Conservation (phyloP, 1,140 invertebrate genomes). For the Trichonephila clavata region DNA sequence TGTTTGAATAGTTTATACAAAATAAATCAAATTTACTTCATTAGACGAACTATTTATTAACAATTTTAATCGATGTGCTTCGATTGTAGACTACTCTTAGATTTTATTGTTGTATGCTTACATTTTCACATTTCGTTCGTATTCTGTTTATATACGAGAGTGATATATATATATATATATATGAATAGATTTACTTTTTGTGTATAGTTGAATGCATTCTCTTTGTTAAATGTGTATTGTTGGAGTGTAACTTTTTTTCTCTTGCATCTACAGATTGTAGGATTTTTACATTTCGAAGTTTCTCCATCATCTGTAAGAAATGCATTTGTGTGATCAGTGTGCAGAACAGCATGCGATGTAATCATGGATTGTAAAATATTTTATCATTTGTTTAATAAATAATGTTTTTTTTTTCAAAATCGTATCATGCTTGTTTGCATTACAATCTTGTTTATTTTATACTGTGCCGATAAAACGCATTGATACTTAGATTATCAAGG, state of each 20-base stretch:
- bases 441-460: too few species aligned
- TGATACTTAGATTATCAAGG: too few species aligned
- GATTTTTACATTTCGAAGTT: conserved; percentile 35
- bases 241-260: conserved; percentile 12
- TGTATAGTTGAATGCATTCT: conserved; percentile 8
- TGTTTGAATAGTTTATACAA: conserved; percentile 6
- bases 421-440: too few species aligned
- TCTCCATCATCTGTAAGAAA: conserved; percentile 68
- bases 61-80: not conserved
- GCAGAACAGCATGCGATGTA: conserved; percentile 54
- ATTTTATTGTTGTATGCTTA: not conserved
- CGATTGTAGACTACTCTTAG: not conserved
- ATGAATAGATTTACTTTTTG: not conserved
- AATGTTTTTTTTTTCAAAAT: conserved; percentile 52
- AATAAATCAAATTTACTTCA: not conserved
- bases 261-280: conserved; percentile 8
- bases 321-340: conserved; percentile 61
- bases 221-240: not conserved
- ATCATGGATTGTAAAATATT: conserved; percentile 69
- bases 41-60: not conserved
- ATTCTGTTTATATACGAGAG: not conserved
- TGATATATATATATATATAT: not conserved
- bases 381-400: conserved; percentile 75
- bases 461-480: too few species aligned
- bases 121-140: not conserved